Conservation (phyloP, 2,888 invertebrate species). For the Pristionchus exspectatus region DNA sequence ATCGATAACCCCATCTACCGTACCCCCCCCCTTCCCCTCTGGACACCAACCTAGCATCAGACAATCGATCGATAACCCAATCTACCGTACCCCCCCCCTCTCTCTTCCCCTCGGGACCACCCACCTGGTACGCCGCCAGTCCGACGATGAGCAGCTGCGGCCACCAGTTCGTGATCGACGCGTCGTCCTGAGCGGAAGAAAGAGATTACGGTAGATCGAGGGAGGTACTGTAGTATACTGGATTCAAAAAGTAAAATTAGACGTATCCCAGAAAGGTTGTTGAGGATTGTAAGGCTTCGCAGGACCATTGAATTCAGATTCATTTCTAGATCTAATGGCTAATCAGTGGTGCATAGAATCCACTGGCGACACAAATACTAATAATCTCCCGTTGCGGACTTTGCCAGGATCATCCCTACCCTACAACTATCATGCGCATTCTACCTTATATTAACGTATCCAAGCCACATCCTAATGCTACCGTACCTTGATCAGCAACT, state of each 20-base stretch:
- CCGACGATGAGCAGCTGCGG: slow-evolving; percentile 47
- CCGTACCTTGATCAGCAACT: not conserved
- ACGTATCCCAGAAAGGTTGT: not conserved
- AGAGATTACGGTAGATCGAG: slow-evolving; percentile 10
- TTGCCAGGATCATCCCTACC: no score
- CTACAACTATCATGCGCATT: no score
- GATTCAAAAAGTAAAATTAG: no score
- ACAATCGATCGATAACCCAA: no score
- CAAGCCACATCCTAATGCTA: no score
- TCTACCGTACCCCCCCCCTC: no score
- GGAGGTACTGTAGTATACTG: not conserved
- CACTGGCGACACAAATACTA: not conserved
- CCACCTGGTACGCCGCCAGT: slow-evolving; percentile 36
- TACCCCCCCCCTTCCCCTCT: no score
- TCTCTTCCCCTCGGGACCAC: not conserved
- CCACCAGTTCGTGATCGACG: slow-evolving; percentile 42
- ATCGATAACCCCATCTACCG: no score
- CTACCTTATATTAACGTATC: no score
- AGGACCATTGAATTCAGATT: not conserved
- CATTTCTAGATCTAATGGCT: not conserved
- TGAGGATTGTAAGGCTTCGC: not conserved
- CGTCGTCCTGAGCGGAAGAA: slow-evolving; percentile 32
- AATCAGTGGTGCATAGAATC: not conserved
- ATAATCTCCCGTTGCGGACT: no score
- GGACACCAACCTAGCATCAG: no score